Conservation (phyloP, 2,888 invertebrate genomes). For the Deilephila porcellus region DNA sequence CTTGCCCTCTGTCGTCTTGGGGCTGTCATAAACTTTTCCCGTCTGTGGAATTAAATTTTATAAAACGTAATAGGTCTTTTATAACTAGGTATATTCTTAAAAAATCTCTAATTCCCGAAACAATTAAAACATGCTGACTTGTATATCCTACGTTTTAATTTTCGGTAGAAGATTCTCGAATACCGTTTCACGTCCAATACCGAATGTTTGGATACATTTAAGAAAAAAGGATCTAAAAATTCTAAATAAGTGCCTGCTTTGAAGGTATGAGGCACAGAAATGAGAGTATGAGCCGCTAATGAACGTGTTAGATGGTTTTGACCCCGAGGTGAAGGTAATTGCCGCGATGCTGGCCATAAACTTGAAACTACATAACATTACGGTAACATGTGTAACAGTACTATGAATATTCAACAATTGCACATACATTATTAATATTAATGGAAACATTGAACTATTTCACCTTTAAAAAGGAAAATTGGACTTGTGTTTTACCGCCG, state of each 20-base stretch:
- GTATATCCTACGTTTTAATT: no score
- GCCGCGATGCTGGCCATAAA: constrained; percentile 18
- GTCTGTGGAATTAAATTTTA: no score
- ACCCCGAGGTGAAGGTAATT: constrained; percentile 27
- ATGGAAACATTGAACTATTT: not conserved
- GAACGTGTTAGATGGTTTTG: constrained; percentile 22
- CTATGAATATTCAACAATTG: not conserved
- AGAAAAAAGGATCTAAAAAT: not conserved
- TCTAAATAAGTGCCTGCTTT: not conserved
- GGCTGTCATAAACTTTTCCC: no score
- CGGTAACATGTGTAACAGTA: constrained; percentile 9
- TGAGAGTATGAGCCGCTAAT: constrained; percentile 24
- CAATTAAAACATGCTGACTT: no score
- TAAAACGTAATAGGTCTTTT: no score
- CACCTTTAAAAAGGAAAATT: no score
- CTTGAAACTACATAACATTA: constrained; percentile 15
- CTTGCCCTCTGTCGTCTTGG: no score
- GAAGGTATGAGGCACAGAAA: constrained; percentile 10
- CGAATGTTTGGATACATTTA: not conserved
- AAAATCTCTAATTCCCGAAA: no score
- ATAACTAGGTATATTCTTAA: no score
- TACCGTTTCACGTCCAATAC: no score
- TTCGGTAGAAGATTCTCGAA: no score
- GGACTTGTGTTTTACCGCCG: no score
- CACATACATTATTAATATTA: not conserved